phyloP scores from a whole-genome alignment of 1,140 invertebrate genomes.

The Zaprionus kolodkinae region DNA sequence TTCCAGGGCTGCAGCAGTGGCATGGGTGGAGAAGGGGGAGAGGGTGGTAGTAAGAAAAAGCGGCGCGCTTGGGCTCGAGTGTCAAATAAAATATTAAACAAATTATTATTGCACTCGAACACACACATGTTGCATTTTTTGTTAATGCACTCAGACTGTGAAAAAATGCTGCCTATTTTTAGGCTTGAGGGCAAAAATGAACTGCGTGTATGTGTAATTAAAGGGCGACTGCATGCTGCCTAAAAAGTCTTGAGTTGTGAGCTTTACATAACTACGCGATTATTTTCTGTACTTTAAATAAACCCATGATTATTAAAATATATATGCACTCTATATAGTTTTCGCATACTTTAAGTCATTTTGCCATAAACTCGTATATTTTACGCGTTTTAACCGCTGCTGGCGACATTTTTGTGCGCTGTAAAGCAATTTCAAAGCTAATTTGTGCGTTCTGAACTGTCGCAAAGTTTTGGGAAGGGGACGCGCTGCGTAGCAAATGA shows the following conservation, averaged over 20 bases:
- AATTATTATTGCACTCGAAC: constrained; percentile 14
- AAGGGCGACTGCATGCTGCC: too few species aligned
- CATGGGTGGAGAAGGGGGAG: not conserved
- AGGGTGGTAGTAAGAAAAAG: not conserved
- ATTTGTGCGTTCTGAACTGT: constrained; percentile 67
- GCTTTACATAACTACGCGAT: not conserved
- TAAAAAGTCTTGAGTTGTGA: not conserved
- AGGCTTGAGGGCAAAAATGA: not conserved
- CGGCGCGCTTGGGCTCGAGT: not conserved
- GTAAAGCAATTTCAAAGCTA: constrained; percentile 77
- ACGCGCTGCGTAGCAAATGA: constrained; percentile 19
- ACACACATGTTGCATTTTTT: constrained; percentile 10
- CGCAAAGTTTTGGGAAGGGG: not conserved
- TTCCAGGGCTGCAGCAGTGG: constrained; percentile 33
- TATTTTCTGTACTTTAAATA: too few species aligned
- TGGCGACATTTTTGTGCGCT: constrained; percentile 35
- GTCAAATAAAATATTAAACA: constrained; percentile 29
- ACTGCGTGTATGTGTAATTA: too few species aligned
- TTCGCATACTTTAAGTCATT: constrained; percentile 9
- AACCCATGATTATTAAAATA: too few species aligned
- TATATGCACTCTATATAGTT: not conserved
- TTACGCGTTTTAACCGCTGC: not conserved
- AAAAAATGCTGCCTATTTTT: constrained; percentile 45
- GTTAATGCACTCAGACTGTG: constrained; percentile 1
- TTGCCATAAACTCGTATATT: constrained; percentile 4